Base-by-base conservation (phyloP, 2,113 vertebrate species). In the Bubalus kerabau region DNA sequence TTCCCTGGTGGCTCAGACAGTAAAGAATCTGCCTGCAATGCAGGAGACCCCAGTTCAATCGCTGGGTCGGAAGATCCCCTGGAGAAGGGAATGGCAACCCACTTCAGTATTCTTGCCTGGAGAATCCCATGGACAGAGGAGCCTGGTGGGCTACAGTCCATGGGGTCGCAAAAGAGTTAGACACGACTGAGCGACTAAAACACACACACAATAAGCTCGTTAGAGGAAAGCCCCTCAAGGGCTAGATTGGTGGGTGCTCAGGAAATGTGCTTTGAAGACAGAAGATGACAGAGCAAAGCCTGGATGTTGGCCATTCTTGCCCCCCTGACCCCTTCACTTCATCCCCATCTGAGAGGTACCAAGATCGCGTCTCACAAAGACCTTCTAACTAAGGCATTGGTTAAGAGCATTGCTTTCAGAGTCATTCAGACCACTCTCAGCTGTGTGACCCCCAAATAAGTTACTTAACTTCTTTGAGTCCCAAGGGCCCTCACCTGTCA, bases 181-280 rank as follows among this genome's bases (percentile, higher is more conserved):
- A 76, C 40, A 43, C 12, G 1, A 76, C 23, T 76, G 23, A 76
- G 23, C 15, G 0, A 15, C 71, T 26, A 14, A 76, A 40, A 43
- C 6, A 76, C 23, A 43, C 59, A 15, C n/a, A 54, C 78, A 86
- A 92, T 60, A 88, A 83, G 21, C 78, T 97, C 57, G 32, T 94
- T 87, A 93, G 19, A 57, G 19, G n/a, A 78, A 59, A 94, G 17
- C 10, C 5, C 48, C 30, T 32, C 86, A 24, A 3, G 57, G 81
- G 16, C 74, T 48, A 40, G 81, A 57, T 52, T 7, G 43, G 50
- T 62, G 81, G 64, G 64, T 43, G 74, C 43, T 74, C n/a, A 3
- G 9, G 19, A 84, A 81, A 71, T 40, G 32, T 17, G 8, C 71
- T 88, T 67, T n/a, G 81, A 16, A 67, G 46, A 71, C 10, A 57